Evolutionary conservation across 2,113 vertebrate species (phyloP), one percentile per base, ranked within the genome.

Genomic region (Eubucco bourcierii): DNA sequence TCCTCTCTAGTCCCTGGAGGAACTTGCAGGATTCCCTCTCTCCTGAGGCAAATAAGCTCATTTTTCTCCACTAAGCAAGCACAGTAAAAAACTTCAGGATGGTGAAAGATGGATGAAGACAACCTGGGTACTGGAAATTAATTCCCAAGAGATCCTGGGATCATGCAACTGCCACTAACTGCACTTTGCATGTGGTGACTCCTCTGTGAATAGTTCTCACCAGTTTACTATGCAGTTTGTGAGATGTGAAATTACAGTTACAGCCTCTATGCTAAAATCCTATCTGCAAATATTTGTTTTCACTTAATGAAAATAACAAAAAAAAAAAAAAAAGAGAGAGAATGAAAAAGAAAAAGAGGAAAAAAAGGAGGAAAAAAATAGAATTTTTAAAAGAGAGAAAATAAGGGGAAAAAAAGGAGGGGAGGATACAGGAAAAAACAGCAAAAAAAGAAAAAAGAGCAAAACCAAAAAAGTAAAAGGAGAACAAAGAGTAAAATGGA

Each of bases 261-360:
- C n/a, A 74, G 65, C 4, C 44, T 29, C 68, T 80, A 34, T 29
- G 84, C 24, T 85, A 82, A 95, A 76, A 87, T 82, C 8, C 14
- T 93, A 87, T 94, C 78, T 85, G 82, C 37, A 93, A 88, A 88
- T 87, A 60, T 93, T 90, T 71, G 37, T 66, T 90, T 90, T 90
- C 67, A 77, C 23, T 66, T 47, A 41, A 67, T 13, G 25, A n/a
- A 37, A 7, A 60, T 46, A 21, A 41, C 12, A n/a, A 1, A 79
- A 39, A 27, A 44, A 19, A 5, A 81, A 50, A 1, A 81, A 73
- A 83, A 74, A 76, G 73, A 37, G 1, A 29, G 4, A 75, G 39
- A 1, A 78, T 39, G 20, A 37, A 28, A 85, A 67, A 76, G 77
- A 37, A 1, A 41, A 9, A 55, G 77, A 94, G 66, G 28, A 66